Evolutionary conservation across 2,888 invertebrate species (phyloP).

Genomic region (Sminthurinus aureus): DNA sequence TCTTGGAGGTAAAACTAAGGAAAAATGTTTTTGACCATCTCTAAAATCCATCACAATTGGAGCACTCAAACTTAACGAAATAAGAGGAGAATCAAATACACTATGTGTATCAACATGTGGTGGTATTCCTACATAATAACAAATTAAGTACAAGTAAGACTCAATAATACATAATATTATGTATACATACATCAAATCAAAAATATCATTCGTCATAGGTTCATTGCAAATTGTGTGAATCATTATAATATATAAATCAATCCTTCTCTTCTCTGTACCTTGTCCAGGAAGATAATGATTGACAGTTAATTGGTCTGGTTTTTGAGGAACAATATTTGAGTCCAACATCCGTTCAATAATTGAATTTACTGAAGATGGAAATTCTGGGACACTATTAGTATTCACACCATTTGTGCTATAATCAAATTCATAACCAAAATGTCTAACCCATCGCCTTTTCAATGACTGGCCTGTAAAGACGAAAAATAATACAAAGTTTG

Average conservation of each 20-base stretch:
- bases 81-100: constrained; percentile 86
- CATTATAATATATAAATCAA: too few relatives aligned
- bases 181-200: too few relatives aligned
- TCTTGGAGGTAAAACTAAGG: constrained; percentile 73
- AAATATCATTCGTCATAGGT: too few relatives aligned
- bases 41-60: constrained; percentile 90
- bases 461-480: constrained; percentile 62
- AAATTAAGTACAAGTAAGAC: too few relatives aligned
- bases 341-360: constrained; percentile 70
- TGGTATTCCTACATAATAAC: constrained; percentile 82
- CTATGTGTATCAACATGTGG: constrained; percentile 95
- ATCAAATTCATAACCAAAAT: constrained; percentile 90
- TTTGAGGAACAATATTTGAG: constrained; percentile 62
- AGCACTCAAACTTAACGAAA: constrained; percentile 85
- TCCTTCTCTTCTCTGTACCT: constrained; percentile 66
- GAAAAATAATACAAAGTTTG: too few relatives aligned
- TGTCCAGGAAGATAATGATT: constrained; percentile 86
- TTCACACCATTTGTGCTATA: constrained; percentile 89
- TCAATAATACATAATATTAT: too few relatives aligned
- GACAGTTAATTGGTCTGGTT: constrained; percentile 84
- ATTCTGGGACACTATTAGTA: constrained; percentile 71
- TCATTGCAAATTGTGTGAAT: too few relatives aligned
- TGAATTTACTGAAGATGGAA: constrained; percentile 76
- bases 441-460: constrained; percentile 85
- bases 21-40: constrained; percentile 69